Evolutionary conservation across 1,140 invertebrate genomes (phyloP), one percentile per base, ranked within the genome.

Genomic region (Halictus rubicundus): DNA sequence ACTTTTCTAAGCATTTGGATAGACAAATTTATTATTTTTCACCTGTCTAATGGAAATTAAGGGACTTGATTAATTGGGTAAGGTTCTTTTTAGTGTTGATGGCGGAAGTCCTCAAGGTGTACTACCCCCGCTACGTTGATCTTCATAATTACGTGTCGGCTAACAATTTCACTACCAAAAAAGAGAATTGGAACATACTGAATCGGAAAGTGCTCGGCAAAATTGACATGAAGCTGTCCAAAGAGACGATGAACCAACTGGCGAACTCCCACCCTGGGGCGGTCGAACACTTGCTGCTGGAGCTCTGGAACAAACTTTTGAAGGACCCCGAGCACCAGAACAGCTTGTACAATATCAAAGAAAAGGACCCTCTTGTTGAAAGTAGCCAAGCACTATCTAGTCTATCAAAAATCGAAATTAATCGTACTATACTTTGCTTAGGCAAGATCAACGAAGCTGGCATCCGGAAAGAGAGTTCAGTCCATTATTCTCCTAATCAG

Each of bases 131-230:
- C 78, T 83, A 95, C 3, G 94, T 96, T 5, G 95, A 96, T 49
- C 89, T 96, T 73, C 95, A 96, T 84, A 96, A 96, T 86, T 96
- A 96, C 83, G 94, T 94, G 0, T 93, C 95, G 0, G 92, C 94
- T n/a, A 96, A 94, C 88, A 94, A 94, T 23, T 90, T 95, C 21
- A 89, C 93, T 0, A 89, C 94, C 27, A 96, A 96, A 88, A 85
- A 95, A 39, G 94, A 94, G 59, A 96, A 96, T 81, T 96, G 96
- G 96, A 93, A 94, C 78, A 95, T 94, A 0, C 89, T 96, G 21
- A 96, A 96, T 85, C 93, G 94, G 25, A 96, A 96, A 86, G 94
- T 95, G 12, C 82, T 96, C 6, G 91, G 92, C 68, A 96, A 95
- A 85, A 90, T 96, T 10, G 92, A 93, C 54, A 88, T 96, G 23